phyloP scores from a whole-genome alignment of 1,140 invertebrate species.

The Drosophila kurseongensis region DNA sequence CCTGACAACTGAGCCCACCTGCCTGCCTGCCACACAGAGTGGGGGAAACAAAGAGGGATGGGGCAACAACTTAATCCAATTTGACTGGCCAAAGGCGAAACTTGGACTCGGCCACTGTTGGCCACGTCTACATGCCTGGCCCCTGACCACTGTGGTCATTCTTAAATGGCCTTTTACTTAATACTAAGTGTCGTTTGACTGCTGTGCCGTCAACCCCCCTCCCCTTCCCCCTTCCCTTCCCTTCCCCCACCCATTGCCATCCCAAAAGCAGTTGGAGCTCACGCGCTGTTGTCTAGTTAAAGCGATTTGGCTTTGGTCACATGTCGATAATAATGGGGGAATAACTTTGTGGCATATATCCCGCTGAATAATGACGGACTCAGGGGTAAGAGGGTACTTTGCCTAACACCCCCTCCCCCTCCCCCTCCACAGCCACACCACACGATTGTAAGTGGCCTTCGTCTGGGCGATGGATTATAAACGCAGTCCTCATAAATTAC shows the following conservation, averaged over 20 bases:
- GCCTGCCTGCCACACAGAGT: conserved; percentile 10
- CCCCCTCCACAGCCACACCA: too few relatives aligned
- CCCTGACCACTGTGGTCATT: conserved; percentile 25
- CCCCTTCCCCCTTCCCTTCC: background rate
- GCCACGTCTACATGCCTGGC: background rate
- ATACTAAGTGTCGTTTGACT: conserved; percentile 71
- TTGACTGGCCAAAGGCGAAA: conserved; percentile 64
- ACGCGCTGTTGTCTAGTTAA: conserved; percentile 48
- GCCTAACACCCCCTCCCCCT: too few relatives aligned
- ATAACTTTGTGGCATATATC: conserved; percentile 24
- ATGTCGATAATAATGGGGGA: conserved; percentile 46
- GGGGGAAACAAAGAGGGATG: conserved; percentile 16
- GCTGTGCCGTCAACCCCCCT: background rate
- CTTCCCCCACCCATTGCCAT: background rate
- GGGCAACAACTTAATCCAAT: conserved; percentile 79
- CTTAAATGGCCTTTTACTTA: conserved; percentile 81
- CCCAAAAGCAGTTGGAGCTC: conserved; percentile 1
- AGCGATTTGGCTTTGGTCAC: conserved; percentile 27
- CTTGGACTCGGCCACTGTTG: conserved; percentile 25
- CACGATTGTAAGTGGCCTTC: background rate
- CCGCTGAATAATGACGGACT: conserved; percentile 22
- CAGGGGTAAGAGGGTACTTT: too few relatives aligned
- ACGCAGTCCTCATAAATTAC: conserved; percentile 42
- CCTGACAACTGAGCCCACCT: background rate
- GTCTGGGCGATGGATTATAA: conserved; percentile 13